Percentiles rank a stretch among this genome's conserved stretches.
phyloP scores from a whole-genome alignment of 1,140 invertebrate genomes.

The Lepidurus apus region DNA sequence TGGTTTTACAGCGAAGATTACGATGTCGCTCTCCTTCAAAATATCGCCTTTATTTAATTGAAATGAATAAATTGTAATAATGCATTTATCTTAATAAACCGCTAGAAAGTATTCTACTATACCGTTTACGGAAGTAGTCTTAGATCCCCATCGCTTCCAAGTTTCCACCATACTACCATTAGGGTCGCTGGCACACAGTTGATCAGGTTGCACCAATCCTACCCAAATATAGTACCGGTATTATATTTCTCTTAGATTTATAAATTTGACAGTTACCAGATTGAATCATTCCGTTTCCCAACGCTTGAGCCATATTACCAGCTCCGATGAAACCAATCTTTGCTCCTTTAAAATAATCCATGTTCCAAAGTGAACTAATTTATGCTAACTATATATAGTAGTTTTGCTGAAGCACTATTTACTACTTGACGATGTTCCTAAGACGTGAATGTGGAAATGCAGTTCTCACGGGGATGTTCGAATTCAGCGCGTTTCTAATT shows the following conservation, averaged over 20 bases:
- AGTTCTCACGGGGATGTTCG: not conserved
- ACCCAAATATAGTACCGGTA: constrained; percentile 37
- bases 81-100: constrained; percentile 22
- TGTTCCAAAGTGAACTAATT: not conserved
- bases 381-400: not conserved
- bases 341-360: not conserved
- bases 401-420: not conserved
- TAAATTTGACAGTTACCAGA: constrained; percentile 49
- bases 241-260: not conserved
- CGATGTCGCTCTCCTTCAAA: constrained; percentile 59
- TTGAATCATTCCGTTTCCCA: constrained; percentile 68
- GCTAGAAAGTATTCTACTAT: constrained; percentile 39
- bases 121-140: constrained; percentile 57
- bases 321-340: constrained; percentile 84
- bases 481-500: no score
- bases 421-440: not conserved
- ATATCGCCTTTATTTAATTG: constrained; percentile 47
- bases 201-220: constrained; percentile 53
- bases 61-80: constrained; percentile 16
- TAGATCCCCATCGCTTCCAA: constrained; percentile 59
- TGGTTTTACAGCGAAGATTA: constrained; percentile 83
- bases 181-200: constrained; percentile 64
- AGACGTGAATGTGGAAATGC: not conserved
- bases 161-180: constrained; percentile 55
- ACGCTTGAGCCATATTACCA: constrained; percentile 89